phyloP scores from a whole-genome alignment of 2,797 vertebrate genomes.

The Silurus aristotelis region DNA sequence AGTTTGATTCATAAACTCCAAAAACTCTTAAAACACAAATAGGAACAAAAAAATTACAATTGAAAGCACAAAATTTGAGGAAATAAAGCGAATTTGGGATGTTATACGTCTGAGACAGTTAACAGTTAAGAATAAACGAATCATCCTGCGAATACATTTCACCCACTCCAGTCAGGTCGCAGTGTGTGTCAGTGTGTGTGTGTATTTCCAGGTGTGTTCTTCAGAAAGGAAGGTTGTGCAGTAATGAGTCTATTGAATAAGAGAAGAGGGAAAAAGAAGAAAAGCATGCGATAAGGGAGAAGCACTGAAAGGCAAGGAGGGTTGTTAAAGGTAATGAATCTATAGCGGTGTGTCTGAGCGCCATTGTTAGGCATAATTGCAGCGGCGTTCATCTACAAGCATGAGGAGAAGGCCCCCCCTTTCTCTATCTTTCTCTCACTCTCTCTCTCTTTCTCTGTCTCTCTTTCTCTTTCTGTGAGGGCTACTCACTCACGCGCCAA shows the following conservation, averaged over 20 bases:
- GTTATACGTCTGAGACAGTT: neutral
- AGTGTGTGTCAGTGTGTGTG: conserved; percentile 3
- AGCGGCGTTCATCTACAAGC: conserved; percentile 75
- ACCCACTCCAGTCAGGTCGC: neutral
- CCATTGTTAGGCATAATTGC: conserved; percentile 85
- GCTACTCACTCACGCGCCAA: conserved; percentile 60
- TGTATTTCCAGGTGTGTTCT: conserved; percentile 38
- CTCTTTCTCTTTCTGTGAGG: conserved; percentile 57
- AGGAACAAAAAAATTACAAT: neutral
- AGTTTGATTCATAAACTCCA: neutral
- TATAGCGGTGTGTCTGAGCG: conserved; percentile 62
- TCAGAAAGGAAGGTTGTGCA: conserved; percentile 1
- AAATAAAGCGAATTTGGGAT: neutral
- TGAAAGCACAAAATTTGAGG: neutral
- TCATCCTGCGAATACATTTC: neutral
- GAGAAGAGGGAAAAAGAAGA: conserved; percentile 46
- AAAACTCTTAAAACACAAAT: neutral
- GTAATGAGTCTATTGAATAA: conserved; percentile 49
- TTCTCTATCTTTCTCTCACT: conserved; percentile 8
- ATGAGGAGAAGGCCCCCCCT: conserved; percentile 63
- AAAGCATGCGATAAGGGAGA: conserved; percentile 49
- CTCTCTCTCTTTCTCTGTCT: conserved; percentile 61
- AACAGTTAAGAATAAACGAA: conserved; percentile 10
- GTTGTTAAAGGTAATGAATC: conserved; percentile 86
- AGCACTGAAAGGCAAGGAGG: conserved; percentile 51